phyloP scores from a whole-genome alignment of 2,888 invertebrate genomes.

The Lasioglossum lativentre region DNA sequence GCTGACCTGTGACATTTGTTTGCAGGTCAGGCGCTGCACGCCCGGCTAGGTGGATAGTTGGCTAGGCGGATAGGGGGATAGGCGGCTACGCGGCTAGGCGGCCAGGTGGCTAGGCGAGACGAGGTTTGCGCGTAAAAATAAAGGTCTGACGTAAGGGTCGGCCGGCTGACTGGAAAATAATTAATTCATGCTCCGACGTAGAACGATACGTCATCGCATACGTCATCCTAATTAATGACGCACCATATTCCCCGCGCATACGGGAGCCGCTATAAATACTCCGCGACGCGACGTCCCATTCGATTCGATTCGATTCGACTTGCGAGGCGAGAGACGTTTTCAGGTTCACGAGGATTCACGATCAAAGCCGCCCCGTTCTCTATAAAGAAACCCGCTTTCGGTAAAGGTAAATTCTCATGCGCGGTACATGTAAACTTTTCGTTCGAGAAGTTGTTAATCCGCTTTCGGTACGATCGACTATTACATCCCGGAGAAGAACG shows the following conservation, averaged over 20 bases:
- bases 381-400: too few species aligned
- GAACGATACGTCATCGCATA: conserved; percentile 29
- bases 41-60: neutral
- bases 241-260: neutral
- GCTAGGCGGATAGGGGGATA: neutral
- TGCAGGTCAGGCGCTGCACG: conserved; percentile 53
- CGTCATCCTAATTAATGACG: conserved; percentile 47
- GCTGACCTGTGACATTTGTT: conserved; percentile 66
- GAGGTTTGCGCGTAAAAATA: conserved; percentile 63
- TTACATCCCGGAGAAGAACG: neutral
- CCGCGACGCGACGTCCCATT: neutral
- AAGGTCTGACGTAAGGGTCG: conserved; percentile 55
- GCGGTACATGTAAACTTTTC: neutral
- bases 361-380: neutral
- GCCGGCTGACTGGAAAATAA: conserved; percentile 43
- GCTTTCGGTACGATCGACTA: neutral
- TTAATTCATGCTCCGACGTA: conserved; percentile 56
- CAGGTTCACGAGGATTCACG: conserved; percentile 1
- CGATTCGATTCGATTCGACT: neutral
- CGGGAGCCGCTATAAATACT: conserved; percentile 32
- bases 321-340: neutral
- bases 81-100: neutral
- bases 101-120: neutral
- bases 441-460: neutral
- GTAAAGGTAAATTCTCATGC: neutral